Evolutionary conservation across 1,140 invertebrate species (phyloP), one percentile per base, ranked within the genome.

Genomic region (Lasioglossum baleicum): DNA sequence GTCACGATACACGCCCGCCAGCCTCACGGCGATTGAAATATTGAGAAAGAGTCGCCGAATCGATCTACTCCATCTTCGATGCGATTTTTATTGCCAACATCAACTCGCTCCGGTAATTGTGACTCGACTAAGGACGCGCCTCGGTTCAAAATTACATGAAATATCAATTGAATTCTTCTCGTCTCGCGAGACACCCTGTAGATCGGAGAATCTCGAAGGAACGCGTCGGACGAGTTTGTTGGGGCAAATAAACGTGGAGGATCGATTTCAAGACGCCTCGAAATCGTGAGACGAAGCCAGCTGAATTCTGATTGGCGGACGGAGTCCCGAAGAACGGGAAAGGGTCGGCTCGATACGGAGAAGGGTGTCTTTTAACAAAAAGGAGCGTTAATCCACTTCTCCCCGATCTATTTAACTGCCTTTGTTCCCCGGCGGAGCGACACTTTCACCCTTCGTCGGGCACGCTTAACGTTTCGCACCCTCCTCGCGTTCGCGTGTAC

Each of bases 371-470:
- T 64, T 63, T 48, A 70, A 76, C 60, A 31, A 74, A 83, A 84
- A 74, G 60, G 56, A 82, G 42, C 72, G 53, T 81, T 70, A 74
- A 81, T 81, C 40, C 74, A 58, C 84, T 84, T 82, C 66, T 71
- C 35, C 61, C 68, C 80, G 67, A 84, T 85, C 83, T 75, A 84
- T 84, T 85, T 75, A 82, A 84, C 79, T 53, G 75, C 67, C 51
- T 84, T 84, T 82, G 79, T 84, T 77, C 78, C 31, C n/a, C 69
- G 51, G 61, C 80, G 83, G 64, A 70, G 56, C 61, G 15, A 70
- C 42, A 73, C 75, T 79, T 63, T 75, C 63, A 70, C 51, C 67
- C 83, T 67, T 63, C 61, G 22, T 42, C 26, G 56, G 48, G 60
- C 63, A 44, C 71, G 71, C 66, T 74, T 75, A 71, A 73, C 8